Evolutionary conservation across 2,113 vertebrate genomes (phyloP).

Genomic region (Gnathonemus echidnorhynchus): DNA sequence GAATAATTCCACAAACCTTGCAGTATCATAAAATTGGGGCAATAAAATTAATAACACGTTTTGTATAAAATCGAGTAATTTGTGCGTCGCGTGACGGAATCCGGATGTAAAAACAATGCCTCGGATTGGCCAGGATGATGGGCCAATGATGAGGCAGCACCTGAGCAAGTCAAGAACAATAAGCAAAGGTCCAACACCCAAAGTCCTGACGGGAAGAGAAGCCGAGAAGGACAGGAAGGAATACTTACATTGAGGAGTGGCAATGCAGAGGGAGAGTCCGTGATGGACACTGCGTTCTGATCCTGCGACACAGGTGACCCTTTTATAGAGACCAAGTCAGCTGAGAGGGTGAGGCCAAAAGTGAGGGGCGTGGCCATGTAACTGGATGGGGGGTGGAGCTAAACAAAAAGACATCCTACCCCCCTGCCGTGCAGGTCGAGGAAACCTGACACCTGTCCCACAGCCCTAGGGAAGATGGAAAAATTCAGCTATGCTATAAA

Average conservation of each 20-base stretch:
- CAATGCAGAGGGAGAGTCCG: neutral
- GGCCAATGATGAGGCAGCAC: neutral
- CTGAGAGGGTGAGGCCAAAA: neutral
- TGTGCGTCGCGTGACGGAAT: neutral
- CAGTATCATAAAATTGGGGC: neutral
- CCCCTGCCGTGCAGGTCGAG: neutral
- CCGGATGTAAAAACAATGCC: neutral
- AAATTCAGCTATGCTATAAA: slow-evolving; percentile 3
- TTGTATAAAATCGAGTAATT: neutral
- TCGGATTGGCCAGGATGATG: neutral
- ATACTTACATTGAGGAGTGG: slow-evolving; percentile 7
- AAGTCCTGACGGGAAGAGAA: neutral
- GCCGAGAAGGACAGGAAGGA: neutral
- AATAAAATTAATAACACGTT: neutral
- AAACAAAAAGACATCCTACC: neutral
- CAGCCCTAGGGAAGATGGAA: slow-evolving; percentile 8
- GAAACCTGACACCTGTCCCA: slow-evolving; percentile 10
- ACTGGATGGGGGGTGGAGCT: neutral
- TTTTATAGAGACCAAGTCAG: slow-evolving; percentile 12
- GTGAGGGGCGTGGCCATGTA: neutral
- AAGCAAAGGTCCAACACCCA: neutral
- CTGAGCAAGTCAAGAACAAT: neutral
- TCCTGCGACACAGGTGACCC: neutral
- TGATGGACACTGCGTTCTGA: neutral
- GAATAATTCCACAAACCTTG: neutral